These are phyloP conservation scores for Leucoraja erinaceus DNA, from an alignment of 2,113 vertebrate genomes.

Conservation along the genomic window DNA sequence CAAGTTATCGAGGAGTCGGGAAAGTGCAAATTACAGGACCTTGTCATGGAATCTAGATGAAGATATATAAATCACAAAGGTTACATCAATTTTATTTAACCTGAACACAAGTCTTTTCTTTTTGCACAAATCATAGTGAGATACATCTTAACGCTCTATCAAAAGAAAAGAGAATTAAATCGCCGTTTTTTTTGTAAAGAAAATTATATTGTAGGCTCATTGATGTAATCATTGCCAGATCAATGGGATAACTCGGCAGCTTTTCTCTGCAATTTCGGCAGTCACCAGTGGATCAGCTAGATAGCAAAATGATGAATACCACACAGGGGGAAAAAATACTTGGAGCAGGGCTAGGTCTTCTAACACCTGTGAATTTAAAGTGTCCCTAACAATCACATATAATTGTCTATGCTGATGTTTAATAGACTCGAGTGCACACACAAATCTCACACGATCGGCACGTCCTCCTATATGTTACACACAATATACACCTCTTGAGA, in stretches of 20 bases:
- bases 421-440: constrained; percentile 58
- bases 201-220: constrained; percentile 54
- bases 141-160: constrained; percentile 63
- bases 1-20: constrained; percentile 73
- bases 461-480: constrained; percentile 61
- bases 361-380: constrained; percentile 56
- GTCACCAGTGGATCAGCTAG: constrained; percentile 58
- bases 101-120: constrained; percentile 71
- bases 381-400: constrained; percentile 63
- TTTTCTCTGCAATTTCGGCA: constrained; percentile 45
- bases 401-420: constrained; percentile 59
- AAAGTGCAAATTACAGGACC: constrained; percentile 83
- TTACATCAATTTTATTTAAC: constrained; percentile 88
- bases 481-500: constrained; percentile 72
- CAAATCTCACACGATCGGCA: constrained; percentile 58
- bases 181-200: constrained; percentile 33
- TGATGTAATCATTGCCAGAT: constrained; percentile 59
- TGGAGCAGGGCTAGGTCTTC: constrained; percentile 56
- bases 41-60: constrained; percentile 73
- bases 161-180: constrained; percentile 47
- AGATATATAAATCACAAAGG: constrained; percentile 88
- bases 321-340: constrained; percentile 60
- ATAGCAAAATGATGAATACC: constrained; percentile 68
- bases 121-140: constrained; percentile 73
- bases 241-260: constrained; percentile 57